phyloP scores from a whole-genome alignment of 2,113 vertebrate genomes.

The Thinocorus orbignyianus region DNA sequence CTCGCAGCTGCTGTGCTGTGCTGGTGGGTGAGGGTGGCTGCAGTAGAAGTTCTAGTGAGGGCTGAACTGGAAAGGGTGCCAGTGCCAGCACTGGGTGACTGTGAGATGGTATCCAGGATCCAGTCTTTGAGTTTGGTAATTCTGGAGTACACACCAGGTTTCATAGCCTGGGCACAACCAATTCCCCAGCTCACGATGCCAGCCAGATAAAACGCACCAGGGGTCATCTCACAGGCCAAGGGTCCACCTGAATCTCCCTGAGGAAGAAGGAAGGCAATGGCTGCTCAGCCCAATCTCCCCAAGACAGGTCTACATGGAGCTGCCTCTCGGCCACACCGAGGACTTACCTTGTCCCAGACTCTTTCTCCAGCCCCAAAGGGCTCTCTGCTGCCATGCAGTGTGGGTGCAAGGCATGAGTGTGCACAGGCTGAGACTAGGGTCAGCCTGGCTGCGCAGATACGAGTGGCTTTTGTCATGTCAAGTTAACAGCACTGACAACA shows the following conservation, averaged over 20 bases:
- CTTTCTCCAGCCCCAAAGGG: fast-evolving
- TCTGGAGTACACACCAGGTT: conserved; percentile 87
- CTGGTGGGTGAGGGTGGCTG: background rate
- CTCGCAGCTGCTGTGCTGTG: background rate
- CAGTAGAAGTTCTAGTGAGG: background rate
- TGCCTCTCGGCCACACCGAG: background rate
- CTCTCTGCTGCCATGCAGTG: background rate
- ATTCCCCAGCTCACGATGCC: conserved; percentile 95
- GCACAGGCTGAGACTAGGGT: background rate
- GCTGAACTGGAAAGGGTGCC: background rate
- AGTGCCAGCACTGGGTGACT: background rate
- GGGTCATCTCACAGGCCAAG: conserved; percentile 88
- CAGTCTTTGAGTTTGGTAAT: conserved; percentile 85
- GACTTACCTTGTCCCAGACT: background rate
- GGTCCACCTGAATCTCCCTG: conserved; percentile 97
- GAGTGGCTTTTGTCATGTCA: background rate
- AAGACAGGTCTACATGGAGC: background rate
- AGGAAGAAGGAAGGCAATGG: background rate
- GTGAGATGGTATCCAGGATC: conserved; percentile 79
- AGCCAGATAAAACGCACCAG: conserved; percentile 89
- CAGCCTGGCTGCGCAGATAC: background rate
- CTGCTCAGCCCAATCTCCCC: background rate
- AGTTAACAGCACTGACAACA: background rate
- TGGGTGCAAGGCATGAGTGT: background rate
- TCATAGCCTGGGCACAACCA: conserved; percentile 88